Percentiles rank a stretch among this genome's conserved stretches.
Conservation (phyloP, 2,113 vertebrate genomes). For the Aegotheles bennettii region DNA sequence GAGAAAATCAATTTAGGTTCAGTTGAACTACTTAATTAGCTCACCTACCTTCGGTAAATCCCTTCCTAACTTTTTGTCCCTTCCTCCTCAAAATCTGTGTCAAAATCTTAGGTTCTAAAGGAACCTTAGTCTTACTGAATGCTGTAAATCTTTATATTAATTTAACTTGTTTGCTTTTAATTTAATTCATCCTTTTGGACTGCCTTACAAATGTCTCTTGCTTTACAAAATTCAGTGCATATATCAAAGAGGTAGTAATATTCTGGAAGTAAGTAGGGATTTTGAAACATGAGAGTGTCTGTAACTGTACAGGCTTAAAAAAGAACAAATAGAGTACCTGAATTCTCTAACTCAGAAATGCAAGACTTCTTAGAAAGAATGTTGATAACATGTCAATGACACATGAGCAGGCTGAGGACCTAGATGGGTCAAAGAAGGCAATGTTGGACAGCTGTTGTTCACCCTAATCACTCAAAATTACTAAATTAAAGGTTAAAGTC, state of each 20-base stretch:
- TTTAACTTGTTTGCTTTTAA: neutral
- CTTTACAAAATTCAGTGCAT: neutral
- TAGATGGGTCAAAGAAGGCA: neutral
- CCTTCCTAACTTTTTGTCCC: neutral
- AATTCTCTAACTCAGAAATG: neutral
- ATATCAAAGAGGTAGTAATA: neutral
- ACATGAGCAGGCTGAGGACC: neutral
- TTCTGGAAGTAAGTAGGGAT: neutral
- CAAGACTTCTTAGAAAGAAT: neutral
- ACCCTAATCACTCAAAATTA: neutral
- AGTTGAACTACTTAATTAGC: neutral
- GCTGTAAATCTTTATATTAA: neutral
- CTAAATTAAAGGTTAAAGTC: neutral
- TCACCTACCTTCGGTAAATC: neutral
- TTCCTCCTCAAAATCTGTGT: neutral
- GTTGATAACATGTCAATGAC: neutral
- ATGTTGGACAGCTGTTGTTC: neutral
- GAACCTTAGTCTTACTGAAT: neutral
- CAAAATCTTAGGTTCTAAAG: neutral
- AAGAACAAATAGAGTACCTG: neutral
- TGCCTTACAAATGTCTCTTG: neutral
- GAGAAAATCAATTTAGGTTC: constrained; percentile 21
- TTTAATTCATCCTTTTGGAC: neutral
- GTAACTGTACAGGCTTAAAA: neutral
- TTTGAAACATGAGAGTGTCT: neutral